phyloP scores from a whole-genome alignment of 37 sponge, comb jelly and placozoan genomes.

The Chondrosia reniformis region DNA sequence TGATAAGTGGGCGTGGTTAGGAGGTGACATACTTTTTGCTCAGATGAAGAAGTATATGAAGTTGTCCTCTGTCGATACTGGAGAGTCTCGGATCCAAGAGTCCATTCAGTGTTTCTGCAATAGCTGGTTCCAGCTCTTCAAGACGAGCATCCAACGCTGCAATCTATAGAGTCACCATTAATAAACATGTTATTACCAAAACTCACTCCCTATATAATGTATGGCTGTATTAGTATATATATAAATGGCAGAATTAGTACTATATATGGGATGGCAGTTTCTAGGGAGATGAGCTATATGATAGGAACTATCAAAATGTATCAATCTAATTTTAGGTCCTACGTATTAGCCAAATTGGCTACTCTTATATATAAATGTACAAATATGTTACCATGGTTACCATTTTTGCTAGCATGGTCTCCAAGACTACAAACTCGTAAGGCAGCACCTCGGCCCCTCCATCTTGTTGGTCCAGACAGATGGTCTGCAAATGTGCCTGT shows the following conservation, averaged over 20 bases:
- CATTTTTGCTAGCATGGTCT: slow-evolving; percentile 39
- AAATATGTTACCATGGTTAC: neutral
- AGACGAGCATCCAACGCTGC: slow-evolving; percentile 24
- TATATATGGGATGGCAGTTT: no score
- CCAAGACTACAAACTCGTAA: slow-evolving; percentile 43
- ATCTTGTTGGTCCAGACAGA: neutral
- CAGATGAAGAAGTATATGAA: slow-evolving; percentile 42
- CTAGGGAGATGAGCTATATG: no score
- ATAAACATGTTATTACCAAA: no score
- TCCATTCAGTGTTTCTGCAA: slow-evolving; percentile 23
- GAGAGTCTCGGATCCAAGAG: slow-evolving; percentile 44
- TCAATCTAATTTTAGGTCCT: no score
- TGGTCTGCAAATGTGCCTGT: no score
- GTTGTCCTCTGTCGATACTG: slow-evolving; percentile 46
- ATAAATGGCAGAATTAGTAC: no score
- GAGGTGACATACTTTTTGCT: slow-evolving; percentile 31
- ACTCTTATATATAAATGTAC: no score
- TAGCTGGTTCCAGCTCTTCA: neutral
- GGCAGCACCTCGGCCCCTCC: slow-evolving; percentile 22
- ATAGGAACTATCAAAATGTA: no score
- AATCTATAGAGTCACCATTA: slow-evolving; percentile 34
- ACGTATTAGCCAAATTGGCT: no score
- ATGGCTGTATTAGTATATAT: no score
- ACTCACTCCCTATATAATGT: no score
- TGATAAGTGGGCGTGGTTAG: neutral